Base-by-base conservation (phyloP, 2,797 vertebrate species). In the Chloroceryle amazona region DNA sequence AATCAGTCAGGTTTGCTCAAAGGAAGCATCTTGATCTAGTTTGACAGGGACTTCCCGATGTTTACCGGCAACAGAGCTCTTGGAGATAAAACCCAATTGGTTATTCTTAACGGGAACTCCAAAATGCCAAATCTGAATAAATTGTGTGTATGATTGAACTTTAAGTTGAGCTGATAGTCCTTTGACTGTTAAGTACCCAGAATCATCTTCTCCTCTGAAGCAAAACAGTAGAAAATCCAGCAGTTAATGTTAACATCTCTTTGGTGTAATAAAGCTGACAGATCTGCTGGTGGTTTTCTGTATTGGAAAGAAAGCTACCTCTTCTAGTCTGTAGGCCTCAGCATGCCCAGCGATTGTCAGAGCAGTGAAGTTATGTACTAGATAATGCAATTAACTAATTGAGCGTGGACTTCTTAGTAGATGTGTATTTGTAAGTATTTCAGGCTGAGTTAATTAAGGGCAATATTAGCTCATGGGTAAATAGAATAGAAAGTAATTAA, bases 341-440 rank as follows among this genome's bases (percentile, higher is more conserved):
- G 61, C 23, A 17, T 72, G 76, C n/a, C 58, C 44, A 6, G 60
- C 52, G 44, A 86, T 60, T 63, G 73, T 68, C 54, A 79, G 29
- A 44, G 57, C 93, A 97, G 89, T 86, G 49, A 88, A 80, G 91
- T 95, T 81, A 76, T 78, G 74, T 83, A 75, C 58, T 92, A 90
- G 84, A 47, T 93, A 96, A 95, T 75, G 44, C 81, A 94, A 95
- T 96, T 93, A 90, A 66, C 55, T 95, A 74, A 96, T 96, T 96
- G 91, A 81, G 47, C 15, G 42, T 83, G 26, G 47, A 71, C 78
- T 93, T 88, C 28, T 89, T 92, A 61, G 60, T 73, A 82, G 90
- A 73, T 67, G 35, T 47, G 33, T 72, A 54, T 88, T 89, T 17
- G 1, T 49, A 55, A 68, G 85, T 62, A 46, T 88, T 91, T 90